Conservation (phyloP, 2,797 vertebrate genomes). For the Ispidina lecontei region DNA sequence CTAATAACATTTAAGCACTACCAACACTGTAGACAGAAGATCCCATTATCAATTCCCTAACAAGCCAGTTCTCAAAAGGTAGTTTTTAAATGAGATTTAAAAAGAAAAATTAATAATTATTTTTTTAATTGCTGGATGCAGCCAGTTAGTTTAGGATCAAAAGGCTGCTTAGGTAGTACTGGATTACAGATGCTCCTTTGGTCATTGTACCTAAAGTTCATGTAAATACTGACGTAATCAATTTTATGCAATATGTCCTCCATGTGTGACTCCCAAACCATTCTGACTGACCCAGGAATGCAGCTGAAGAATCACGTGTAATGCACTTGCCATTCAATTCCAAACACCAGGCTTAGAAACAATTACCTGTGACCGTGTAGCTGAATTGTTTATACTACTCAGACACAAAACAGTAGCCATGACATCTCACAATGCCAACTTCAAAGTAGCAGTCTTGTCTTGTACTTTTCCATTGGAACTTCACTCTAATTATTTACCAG, state of each 20-base stretch:
- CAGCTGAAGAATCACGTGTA: not conserved
- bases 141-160: not conserved
- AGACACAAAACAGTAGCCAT: not conserved
- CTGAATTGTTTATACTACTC: not conserved
- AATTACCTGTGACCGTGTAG: not conserved
- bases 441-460: not conserved
- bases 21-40: not conserved
- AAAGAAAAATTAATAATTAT: not conserved
- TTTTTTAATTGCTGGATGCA: not conserved
- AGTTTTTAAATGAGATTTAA: not conserved
- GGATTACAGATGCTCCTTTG: not conserved
- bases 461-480: not conserved
- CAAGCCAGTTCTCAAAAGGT: not conserved
- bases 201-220: not conserved
- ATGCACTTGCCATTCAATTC: not conserved
- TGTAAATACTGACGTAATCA: not conserved
- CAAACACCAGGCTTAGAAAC: not conserved
- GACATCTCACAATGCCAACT: not conserved
- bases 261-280: not conserved
- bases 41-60: not conserved
- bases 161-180: not conserved
- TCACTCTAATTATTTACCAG: not conserved
- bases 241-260: not conserved
- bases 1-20: not conserved
- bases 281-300: not conserved